These are phyloP conservation scores for Poecilia gillii DNA, from an alignment of 2,797 vertebrate genomes.

Conservation along the genomic window DNA sequence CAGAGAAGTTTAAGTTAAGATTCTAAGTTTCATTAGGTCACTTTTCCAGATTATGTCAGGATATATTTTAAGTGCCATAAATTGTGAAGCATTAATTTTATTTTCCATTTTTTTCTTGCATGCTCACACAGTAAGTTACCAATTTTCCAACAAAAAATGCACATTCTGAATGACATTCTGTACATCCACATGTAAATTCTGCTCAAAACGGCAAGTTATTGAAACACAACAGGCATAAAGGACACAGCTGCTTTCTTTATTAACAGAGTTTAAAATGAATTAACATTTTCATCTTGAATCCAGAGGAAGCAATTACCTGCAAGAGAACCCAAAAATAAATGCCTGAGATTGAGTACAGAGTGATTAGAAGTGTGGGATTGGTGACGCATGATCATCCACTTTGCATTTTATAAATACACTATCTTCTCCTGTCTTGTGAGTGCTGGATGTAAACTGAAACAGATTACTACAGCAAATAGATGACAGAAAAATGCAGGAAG, in stretches of 20 bases:
- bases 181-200: conserved; percentile 6
- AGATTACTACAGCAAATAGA: background rate
- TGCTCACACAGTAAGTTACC: background rate
- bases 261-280: background rate
- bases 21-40: background rate
- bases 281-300: background rate
- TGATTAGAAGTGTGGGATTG: background rate
- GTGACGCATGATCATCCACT: background rate
- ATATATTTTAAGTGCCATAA: background rate
- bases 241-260: conserved; percentile 1
- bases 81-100: background rate
- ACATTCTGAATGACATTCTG: background rate
- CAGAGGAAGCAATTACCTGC: conserved; percentile 1
- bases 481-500: conserved; percentile 21
- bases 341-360: background rate
- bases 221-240: background rate
- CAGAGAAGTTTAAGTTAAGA: background rate
- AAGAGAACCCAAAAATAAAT: conserved; percentile 5
- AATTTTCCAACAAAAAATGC: background rate
- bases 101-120: background rate
- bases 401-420: conserved; percentile 9
- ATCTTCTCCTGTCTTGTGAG: background rate
- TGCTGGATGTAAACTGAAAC: conserved; percentile 20
- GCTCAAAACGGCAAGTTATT: background rate
- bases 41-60: background rate